These are phyloP conservation scores for Phrynosoma blainvillii DNA, from an alignment of 2,113 vertebrate genomes.

Conservation along the genomic window DNA sequence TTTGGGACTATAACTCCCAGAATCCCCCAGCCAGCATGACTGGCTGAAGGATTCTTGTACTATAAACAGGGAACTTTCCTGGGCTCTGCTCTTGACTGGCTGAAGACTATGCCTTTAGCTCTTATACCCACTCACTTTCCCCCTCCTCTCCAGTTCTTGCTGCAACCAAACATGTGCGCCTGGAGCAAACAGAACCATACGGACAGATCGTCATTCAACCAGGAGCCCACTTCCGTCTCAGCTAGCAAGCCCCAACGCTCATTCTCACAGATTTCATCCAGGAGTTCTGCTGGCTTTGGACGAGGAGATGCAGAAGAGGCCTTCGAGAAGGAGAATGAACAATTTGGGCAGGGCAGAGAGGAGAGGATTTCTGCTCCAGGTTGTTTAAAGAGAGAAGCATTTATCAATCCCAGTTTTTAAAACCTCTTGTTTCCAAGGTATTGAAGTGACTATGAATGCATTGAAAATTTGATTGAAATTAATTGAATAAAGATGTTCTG, in stretches of 20 bases:
- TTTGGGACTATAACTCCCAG: neutral
- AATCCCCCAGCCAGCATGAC: neutral
- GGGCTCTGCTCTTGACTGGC: neutral
- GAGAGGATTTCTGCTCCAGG: neutral
- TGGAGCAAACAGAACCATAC: slow-evolving; percentile 70
- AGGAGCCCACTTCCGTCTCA: slow-evolving; percentile 41
- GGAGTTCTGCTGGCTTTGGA: neutral
- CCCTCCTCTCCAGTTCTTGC: slow-evolving; percentile 65
- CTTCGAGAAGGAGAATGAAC: too few relatives aligned
- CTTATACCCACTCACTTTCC: neutral
- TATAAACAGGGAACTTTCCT: neutral
- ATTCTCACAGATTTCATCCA: fast-evolving
- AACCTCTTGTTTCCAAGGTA: neutral
- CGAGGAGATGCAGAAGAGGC: neutral
- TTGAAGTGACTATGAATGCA: too few relatives aligned
- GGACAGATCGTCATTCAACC: slow-evolving; percentile 66
- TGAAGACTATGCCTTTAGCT: neutral
- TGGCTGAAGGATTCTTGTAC: neutral
- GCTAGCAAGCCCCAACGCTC: neutral
- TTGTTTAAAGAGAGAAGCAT: neutral
- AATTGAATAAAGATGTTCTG: neutral
- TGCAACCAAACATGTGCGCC: slow-evolving; percentile 45
- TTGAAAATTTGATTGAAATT: neutral
- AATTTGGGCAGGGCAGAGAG: neutral
- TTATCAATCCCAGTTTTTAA: neutral